Percentiles rank a stretch among this genome's conserved stretches.
phyloP scores from a whole-genome alignment of 92 coral and sea anemone species.

The Desmophyllum pertusum region DNA sequence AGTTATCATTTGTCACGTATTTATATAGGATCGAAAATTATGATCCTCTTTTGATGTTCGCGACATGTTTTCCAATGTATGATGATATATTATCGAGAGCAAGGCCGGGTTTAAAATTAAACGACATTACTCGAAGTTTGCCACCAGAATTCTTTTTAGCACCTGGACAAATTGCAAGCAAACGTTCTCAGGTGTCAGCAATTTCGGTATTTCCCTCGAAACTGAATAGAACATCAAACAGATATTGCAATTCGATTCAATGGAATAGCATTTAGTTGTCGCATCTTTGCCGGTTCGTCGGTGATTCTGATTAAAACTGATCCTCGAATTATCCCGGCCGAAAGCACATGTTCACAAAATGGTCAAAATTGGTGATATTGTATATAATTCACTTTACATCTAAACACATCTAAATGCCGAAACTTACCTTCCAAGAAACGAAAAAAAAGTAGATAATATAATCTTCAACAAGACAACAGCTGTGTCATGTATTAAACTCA shows the following conservation, averaged over 20 bases:
- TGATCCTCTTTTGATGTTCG: not conserved
- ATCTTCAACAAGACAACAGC: not conserved
- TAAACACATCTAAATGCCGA: not conserved
- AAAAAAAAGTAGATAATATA: not conserved
- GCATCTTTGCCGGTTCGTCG: not conserved
- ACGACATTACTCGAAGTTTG: not conserved
- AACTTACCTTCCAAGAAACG: not conserved
- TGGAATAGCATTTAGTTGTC: not conserved
- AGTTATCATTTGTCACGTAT: not conserved
- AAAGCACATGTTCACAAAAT: not conserved
- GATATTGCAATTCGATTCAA: not conserved
- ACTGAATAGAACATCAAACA: not conserved
- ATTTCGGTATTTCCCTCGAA: not conserved
- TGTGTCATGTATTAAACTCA: not conserved
- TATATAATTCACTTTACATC: not conserved
- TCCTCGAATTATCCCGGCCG: not conserved
- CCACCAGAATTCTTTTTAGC: not conserved
- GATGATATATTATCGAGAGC: not conserved
- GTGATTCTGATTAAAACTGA: not conserved
- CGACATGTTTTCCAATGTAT: not conserved
- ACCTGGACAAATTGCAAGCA: conserved; percentile 5
- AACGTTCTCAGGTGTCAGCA: not conserved
- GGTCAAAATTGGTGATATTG: not conserved
- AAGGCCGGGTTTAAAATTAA: not conserved
- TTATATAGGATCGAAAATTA: not conserved